phyloP scores from a whole-genome alignment of 1,140 invertebrate species.

The Muscidifurax raptorellus region DNA sequence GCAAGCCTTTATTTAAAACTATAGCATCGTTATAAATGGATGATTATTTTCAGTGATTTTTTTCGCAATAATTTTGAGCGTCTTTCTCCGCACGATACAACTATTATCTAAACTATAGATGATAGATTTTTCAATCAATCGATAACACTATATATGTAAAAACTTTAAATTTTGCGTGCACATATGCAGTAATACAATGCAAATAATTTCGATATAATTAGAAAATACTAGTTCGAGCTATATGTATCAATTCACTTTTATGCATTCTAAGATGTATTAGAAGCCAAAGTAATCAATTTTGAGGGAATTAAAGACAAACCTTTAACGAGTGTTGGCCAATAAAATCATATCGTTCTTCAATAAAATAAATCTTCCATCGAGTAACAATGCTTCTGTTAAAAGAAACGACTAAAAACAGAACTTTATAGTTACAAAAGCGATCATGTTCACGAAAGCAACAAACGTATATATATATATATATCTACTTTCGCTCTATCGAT shows the following conservation, averaged over 20 bases:
- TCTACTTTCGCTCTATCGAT: too few relatives aligned
- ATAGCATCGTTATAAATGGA: too few relatives aligned
- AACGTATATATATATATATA: background rate
- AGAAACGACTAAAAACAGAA: background rate
- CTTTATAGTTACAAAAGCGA: background rate
- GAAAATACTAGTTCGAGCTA: background rate
- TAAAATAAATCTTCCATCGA: background rate
- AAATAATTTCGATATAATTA: background rate
- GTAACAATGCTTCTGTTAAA: background rate
- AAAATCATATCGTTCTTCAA: background rate
- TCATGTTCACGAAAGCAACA: background rate
- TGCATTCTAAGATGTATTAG: background rate
- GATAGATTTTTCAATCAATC: background rate
- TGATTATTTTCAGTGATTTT: too few relatives aligned
- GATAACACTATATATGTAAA: background rate
- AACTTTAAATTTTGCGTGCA: background rate
- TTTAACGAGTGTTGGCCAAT: background rate
- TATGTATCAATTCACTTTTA: background rate
- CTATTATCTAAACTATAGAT: background rate
- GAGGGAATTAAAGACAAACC: background rate
- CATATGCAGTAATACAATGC: background rate
- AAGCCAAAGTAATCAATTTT: background rate
- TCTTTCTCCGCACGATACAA: background rate
- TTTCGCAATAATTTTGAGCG: too few relatives aligned
- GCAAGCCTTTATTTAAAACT: too few relatives aligned